These are phyloP conservation scores for Graptemys geographica DNA, from an alignment of 2,797 vertebrate species.

Conservation along the genomic window DNA sequence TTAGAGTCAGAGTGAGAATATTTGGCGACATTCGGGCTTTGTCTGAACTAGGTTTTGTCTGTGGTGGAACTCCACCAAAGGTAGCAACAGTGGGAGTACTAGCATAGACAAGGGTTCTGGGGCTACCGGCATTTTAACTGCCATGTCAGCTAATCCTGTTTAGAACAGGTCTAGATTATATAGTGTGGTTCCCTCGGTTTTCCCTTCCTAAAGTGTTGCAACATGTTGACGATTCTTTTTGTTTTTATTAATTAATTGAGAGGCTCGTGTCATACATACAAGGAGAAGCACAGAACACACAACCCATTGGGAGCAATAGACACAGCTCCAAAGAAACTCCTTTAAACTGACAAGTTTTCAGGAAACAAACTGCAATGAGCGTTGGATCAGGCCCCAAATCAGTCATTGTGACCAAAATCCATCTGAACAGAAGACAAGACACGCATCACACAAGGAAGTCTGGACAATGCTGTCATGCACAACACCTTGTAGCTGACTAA, in stretches of 20 bases:
- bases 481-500: constrained; percentile 49
- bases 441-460: not conserved
- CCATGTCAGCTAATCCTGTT: not conserved
- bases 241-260: not conserved
- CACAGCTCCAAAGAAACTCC: not conserved
- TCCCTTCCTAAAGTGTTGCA: not conserved
- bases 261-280: not conserved
- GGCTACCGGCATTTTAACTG: not conserved
- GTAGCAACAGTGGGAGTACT: not conserved
- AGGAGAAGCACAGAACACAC: not conserved
- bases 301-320: not conserved
- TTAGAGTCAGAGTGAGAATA: not conserved
- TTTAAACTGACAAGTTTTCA: not conserved
- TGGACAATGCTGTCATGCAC: constrained; percentile 25
- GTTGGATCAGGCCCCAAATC: not conserved
- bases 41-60: not conserved
- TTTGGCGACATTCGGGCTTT: not conserved
- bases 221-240: not conserved
- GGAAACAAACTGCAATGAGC: not conserved
- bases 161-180: not conserved
- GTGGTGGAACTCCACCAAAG: not conserved
- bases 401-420: not conserved
- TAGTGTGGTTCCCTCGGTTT: not conserved
- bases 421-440: constrained; percentile 16
- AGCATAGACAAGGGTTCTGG: not conserved